These are phyloP conservation scores for Netelia virgata DNA, from an alignment of 2,888 invertebrate species.

Conservation along the genomic window DNA sequence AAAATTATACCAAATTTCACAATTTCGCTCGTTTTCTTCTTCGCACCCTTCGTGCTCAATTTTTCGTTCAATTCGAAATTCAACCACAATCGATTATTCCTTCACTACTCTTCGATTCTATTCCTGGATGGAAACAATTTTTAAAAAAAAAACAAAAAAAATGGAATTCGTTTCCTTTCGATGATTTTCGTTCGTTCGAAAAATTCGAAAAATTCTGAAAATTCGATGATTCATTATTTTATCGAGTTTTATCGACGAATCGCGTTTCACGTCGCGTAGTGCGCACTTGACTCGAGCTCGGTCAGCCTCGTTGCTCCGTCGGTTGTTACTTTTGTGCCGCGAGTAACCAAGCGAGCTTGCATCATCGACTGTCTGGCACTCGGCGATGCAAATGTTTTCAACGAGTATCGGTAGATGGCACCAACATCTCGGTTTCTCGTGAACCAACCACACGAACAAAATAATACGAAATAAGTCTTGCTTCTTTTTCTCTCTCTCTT, in stretches of 20 bases:
- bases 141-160: too few relatives aligned
- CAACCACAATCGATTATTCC: too few relatives aligned
- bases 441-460: background rate
- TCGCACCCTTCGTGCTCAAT: too few relatives aligned
- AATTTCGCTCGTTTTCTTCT: too few relatives aligned
- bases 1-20: background rate
- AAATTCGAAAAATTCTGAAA: too few relatives aligned
- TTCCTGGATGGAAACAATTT: too few relatives aligned
- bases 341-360: conserved; percentile 55
- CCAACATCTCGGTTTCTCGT: conserved; percentile 15
- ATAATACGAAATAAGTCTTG: background rate
- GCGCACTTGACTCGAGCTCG: background rate
- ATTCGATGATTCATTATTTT: too few relatives aligned
- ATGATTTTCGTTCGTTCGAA: too few relatives aligned
- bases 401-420: conserved; percentile 51
- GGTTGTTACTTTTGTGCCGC: conserved; percentile 42
- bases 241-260: background rate
- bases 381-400: conserved; percentile 8
- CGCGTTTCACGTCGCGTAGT: background rate
- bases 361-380: background rate
- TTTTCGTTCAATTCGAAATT: too few relatives aligned
- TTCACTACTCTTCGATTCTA: too few relatives aligned
- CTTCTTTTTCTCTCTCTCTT: background rate
- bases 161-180: too few relatives aligned
- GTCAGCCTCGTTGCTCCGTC: background rate